Evolutionary conservation across 2,888 invertebrate species (phyloP).

Genomic region (Polia nebulosa): DNA sequence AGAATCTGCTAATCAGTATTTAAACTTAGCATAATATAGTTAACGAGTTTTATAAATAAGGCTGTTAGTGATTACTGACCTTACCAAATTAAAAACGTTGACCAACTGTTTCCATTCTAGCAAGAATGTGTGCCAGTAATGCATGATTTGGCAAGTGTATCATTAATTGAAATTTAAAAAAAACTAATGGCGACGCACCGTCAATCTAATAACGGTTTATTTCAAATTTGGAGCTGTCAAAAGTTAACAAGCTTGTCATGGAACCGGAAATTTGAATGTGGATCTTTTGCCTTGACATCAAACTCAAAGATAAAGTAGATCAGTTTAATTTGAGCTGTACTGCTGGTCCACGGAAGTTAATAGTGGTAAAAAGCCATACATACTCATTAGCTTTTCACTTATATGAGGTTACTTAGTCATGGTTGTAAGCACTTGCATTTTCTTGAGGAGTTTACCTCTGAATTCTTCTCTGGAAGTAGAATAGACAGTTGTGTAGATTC

Average conservation of each 20-base stretch:
- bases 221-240: slow-evolving; percentile 60
- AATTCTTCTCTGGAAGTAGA: too few relatives aligned
- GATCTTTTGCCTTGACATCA: slow-evolving; percentile 40
- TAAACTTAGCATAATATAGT: too few relatives aligned
- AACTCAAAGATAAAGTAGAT: slow-evolving; percentile 5
- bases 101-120: slow-evolving; percentile 23
- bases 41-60: not conserved
- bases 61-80: slow-evolving; percentile 1
- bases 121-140: slow-evolving; percentile 39
- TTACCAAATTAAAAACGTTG: slow-evolving; percentile 27
- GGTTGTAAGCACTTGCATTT: too few relatives aligned
- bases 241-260: slow-evolving; percentile 42
- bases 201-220: slow-evolving; percentile 54
- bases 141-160: slow-evolving; percentile 55
- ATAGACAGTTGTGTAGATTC: too few relatives aligned
- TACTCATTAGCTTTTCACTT: not conserved
- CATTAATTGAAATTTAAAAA: slow-evolving; percentile 29
- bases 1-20: too few relatives aligned
- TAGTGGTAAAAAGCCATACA: not conserved
- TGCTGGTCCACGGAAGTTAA: not conserved
- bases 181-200: slow-evolving; percentile 21
- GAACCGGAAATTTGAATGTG: slow-evolving; percentile 14
- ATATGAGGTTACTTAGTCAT: not conserved
- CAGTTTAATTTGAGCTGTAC: not conserved
- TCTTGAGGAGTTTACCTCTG: too few relatives aligned